phyloP scores from a whole-genome alignment of 2,113 vertebrate species.

The Pogonocichla stellata region DNA sequence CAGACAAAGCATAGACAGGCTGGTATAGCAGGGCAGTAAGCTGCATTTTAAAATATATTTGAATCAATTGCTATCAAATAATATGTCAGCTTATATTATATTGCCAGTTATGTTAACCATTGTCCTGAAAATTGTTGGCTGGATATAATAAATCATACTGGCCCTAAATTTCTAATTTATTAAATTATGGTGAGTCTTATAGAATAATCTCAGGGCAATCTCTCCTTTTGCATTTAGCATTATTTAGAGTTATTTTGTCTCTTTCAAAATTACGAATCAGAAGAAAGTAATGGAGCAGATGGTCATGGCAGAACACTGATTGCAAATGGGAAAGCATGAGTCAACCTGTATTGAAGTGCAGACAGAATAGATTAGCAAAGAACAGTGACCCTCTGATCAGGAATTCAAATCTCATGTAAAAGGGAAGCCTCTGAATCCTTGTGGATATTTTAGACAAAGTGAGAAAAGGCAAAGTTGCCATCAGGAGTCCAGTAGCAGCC shows the following conservation, averaged over 20 bases:
- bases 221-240: not conserved
- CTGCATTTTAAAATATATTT: not conserved
- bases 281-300: constrained; percentile 10
- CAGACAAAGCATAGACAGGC: not conserved
- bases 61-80: not conserved
- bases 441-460: not conserved
- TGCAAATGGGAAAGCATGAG: not conserved
- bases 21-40: not conserved
- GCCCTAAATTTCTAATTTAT: not conserved
- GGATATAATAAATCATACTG: not conserved
- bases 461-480: not conserved
- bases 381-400: not conserved
- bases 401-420: not conserved
- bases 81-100: not conserved
- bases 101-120: not conserved
- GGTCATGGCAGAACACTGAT: not conserved
- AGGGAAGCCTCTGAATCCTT: not conserved
- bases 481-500: fast-evolving
- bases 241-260: not conserved
- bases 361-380: not conserved
- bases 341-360: not conserved
- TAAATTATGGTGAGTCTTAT: not conserved
- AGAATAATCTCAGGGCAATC: not conserved
- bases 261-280: not conserved
- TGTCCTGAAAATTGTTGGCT: not conserved